Conservation (phyloP, 2,888 invertebrate genomes). For the Trisateles emortualis region DNA sequence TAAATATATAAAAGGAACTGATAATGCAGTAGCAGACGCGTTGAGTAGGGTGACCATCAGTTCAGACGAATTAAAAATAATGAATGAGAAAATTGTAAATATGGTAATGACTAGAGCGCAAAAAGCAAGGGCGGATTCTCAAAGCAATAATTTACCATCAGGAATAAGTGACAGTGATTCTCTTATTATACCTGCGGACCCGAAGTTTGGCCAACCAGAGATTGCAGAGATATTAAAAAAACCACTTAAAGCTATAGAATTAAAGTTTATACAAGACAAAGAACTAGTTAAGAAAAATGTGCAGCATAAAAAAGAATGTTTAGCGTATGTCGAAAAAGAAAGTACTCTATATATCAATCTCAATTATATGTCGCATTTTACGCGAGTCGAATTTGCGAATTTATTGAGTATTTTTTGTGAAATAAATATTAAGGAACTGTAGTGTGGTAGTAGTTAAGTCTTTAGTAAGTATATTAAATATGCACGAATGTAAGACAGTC, state of each 20-base stretch:
- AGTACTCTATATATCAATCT: not conserved
- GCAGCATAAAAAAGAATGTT: slow-evolving; percentile 4
- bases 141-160: slow-evolving; percentile 8
- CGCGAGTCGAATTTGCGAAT: slow-evolving; percentile 8
- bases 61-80: slow-evolving; percentile 11
- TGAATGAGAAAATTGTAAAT: slow-evolving; percentile 5
- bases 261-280: too few species aligned
- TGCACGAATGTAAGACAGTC: too few species aligned
- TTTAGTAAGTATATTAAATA: too few species aligned
- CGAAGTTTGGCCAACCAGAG: slow-evolving; percentile 14
- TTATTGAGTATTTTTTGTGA: not conserved
- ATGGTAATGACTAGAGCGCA: slow-evolving; percentile 12
- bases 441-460: too few species aligned
- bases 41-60: slow-evolving; percentile 17
- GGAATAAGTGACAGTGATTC: not conserved
- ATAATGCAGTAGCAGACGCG: slow-evolving; percentile 26
- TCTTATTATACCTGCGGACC: not conserved
- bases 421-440: not conserved
- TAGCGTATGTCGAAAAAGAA: not conserved
- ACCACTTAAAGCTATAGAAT: not conserved
- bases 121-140: not conserved
- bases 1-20: slow-evolving; percentile 20
- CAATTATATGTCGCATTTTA: not conserved
- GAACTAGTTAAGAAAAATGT: too few species aligned
- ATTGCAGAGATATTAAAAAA: slow-evolving; percentile 7